A percentile compares a stretch with the other conserved stretches of the same genome.
Evolutionary conservation across 2,797 vertebrate species (phyloP).

Genomic region (Octomys mimax): DNA sequence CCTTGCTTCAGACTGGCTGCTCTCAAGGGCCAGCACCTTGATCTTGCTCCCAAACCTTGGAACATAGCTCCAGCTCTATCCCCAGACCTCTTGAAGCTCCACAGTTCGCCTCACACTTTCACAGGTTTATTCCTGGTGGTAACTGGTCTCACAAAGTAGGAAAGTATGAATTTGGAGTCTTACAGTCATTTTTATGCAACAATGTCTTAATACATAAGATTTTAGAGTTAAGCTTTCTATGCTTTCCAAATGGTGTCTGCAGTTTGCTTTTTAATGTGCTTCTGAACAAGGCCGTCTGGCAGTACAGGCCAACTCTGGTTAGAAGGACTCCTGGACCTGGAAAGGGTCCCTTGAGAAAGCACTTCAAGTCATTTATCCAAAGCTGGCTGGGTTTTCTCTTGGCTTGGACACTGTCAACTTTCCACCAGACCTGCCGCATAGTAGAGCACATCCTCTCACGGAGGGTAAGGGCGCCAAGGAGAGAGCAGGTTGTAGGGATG

Average conservation of each 20-base stretch:
- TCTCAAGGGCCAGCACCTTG: slow-evolving; percentile 73
- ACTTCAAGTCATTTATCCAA: slow-evolving; percentile 89
- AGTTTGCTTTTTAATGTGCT: slow-evolving; percentile 90
- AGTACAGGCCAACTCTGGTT: slow-evolving; percentile 88
- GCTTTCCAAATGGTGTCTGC: slow-evolving; percentile 90
- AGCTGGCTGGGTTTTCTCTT: slow-evolving; percentile 86
- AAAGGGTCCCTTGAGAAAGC: slow-evolving; percentile 89
- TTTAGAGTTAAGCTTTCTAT: slow-evolving; percentile 89
- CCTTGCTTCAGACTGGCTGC: slow-evolving; percentile 46
- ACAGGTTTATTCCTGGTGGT: slow-evolving; percentile 90
- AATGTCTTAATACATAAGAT: slow-evolving; percentile 90
- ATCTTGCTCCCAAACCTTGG: slow-evolving; percentile 72
- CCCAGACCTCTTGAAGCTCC: slow-evolving; percentile 85
- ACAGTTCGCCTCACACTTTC: slow-evolving; percentile 86
- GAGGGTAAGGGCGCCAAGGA: slow-evolving; percentile 82
- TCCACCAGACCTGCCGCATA: slow-evolving; percentile 89
- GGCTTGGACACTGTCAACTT: slow-evolving; percentile 87
- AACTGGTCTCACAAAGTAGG: slow-evolving; percentile 89
- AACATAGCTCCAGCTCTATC: slow-evolving; percentile 76
- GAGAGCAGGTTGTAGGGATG: slow-evolving; percentile 88
- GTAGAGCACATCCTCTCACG: slow-evolving; percentile 87
- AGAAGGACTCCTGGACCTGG: slow-evolving; percentile 86
- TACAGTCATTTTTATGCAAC: slow-evolving; percentile 91
- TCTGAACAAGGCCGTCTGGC: slow-evolving; percentile 88
- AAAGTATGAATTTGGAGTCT: slow-evolving; percentile 90